A percentile compares a stretch with the other conserved stretches of the same genome.
Evolutionary conservation across 1,140 invertebrate genomes (phyloP).

Genomic region (Anastatus disparis): DNA sequence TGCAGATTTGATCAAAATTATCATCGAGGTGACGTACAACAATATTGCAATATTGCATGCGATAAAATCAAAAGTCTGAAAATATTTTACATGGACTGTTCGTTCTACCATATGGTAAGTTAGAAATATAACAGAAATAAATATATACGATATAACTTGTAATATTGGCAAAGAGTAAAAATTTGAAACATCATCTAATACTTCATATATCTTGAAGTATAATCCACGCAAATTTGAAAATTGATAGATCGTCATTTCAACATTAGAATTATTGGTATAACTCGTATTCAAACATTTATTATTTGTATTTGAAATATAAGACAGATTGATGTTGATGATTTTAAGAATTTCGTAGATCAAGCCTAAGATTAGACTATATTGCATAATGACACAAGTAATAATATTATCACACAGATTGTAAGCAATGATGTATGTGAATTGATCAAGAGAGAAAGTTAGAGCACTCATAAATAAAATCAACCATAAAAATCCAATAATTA

Average conservation of each 20-base stretch:
- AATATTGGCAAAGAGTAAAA: neutral
- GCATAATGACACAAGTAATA: neutral
- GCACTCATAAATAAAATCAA: neutral
- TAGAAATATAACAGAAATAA: neutral
- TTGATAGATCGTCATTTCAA: neutral
- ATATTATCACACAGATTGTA: no score
- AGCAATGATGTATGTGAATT: neutral
- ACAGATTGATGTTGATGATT: neutral
- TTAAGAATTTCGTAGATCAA: neutral
- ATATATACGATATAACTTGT: neutral
- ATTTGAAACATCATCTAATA: neutral
- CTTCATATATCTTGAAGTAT: neutral
- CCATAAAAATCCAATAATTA: neutral
- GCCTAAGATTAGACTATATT: neutral
- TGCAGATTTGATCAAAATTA: neutral
- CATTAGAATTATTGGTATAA: no score
- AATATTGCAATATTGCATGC: neutral
- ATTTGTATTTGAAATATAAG: neutral
- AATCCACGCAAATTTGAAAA: neutral
- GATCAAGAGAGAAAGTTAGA: neutral
- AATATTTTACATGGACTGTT: neutral
- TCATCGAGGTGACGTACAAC: neutral
- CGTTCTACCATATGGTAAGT: neutral
- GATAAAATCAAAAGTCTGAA: neutral
- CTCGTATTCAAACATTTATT: no score